Conservation (phyloP, 2,888 invertebrate genomes). For the Atethmia centrago region DNA sequence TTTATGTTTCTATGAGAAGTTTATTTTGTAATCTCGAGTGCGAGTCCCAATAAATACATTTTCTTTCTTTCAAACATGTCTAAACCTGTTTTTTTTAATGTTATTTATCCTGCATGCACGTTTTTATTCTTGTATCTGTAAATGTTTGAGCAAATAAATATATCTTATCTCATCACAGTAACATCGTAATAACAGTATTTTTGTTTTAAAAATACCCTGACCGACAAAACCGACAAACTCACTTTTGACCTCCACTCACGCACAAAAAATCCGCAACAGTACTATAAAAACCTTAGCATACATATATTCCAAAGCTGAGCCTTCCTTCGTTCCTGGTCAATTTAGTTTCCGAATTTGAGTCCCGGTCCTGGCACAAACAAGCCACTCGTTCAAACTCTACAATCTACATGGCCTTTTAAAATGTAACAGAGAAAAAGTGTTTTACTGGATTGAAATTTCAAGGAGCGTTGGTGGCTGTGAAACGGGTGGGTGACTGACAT, state of each 20-base stretch:
- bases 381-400: constrained; percentile 48
- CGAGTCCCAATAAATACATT: no score
- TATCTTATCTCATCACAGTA: no score
- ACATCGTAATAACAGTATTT: background rate
- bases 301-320: constrained; percentile 46
- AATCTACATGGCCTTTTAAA: constrained; percentile 51
- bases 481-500: constrained; percentile 37
- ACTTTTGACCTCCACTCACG: constrained; percentile 20
- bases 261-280: constrained; percentile 13
- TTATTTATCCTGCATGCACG: no score
- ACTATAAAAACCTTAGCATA: constrained; percentile 35
- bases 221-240: background rate
- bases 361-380: constrained; percentile 48
- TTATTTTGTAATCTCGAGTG: no score
- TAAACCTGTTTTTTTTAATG: no score
- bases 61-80: no score
- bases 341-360: constrained; percentile 41
- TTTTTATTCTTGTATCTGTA: no score
- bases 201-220: background rate
- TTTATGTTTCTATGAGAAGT: no score
- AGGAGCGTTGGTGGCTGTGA: constrained; percentile 53
- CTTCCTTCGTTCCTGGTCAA: constrained; percentile 48
- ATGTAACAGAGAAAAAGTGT: constrained; percentile 62
- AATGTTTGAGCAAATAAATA: no score
- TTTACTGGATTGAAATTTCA: constrained; percentile 74